These are phyloP conservation scores for Drosophila ananassae DNA, from an alignment of 1,140 invertebrate genomes.

Conservation along the genomic window DNA sequence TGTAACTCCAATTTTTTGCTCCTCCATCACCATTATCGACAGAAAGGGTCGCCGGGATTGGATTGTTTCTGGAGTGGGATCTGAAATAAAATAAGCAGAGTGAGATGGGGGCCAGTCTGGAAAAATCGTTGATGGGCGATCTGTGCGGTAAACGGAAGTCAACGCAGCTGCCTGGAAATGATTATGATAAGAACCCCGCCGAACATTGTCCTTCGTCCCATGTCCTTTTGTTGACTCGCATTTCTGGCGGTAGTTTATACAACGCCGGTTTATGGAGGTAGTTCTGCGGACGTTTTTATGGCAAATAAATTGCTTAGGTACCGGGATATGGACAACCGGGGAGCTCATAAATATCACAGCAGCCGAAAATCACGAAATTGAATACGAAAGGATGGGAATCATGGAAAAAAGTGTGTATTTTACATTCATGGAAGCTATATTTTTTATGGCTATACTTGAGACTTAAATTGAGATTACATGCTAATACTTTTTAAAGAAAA, in stretches of 20 bases:
- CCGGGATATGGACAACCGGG: slow-evolving; percentile 37
- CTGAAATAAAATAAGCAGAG: no score
- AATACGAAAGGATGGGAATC: slow-evolving; percentile 6
- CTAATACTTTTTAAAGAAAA: no score
- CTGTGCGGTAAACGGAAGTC: slow-evolving; percentile 64
- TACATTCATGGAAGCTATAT: neutral
- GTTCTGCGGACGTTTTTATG: slow-evolving; percentile 66
- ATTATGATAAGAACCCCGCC: slow-evolving; percentile 70
- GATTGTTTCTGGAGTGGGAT: slow-evolving; percentile 30
- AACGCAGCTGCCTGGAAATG: slow-evolving; percentile 76
- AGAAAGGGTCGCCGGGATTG: slow-evolving; percentile 62
- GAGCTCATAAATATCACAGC: slow-evolving; percentile 20
- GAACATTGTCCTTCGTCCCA: slow-evolving; percentile 32
- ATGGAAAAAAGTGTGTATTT: neutral
- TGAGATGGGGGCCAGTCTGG: neutral
- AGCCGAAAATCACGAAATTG: slow-evolving; percentile 1
- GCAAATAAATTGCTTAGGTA: slow-evolving; percentile 59
- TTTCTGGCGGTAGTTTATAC: neutral
- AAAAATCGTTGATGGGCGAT: slow-evolving; percentile 30
- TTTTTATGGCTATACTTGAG: neutral
- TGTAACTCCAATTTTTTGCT: slow-evolving; percentile 30
- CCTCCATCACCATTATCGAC: slow-evolving; percentile 42
- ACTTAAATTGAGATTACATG: no score
- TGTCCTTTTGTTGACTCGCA: slow-evolving; percentile 36
- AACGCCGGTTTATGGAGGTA: slow-evolving; percentile 39